Percentiles rank a stretch among this genome's conserved stretches.
Evolutionary conservation across 1,140 invertebrate genomes (phyloP).

Genomic region (Dendrolimus punctatus): DNA sequence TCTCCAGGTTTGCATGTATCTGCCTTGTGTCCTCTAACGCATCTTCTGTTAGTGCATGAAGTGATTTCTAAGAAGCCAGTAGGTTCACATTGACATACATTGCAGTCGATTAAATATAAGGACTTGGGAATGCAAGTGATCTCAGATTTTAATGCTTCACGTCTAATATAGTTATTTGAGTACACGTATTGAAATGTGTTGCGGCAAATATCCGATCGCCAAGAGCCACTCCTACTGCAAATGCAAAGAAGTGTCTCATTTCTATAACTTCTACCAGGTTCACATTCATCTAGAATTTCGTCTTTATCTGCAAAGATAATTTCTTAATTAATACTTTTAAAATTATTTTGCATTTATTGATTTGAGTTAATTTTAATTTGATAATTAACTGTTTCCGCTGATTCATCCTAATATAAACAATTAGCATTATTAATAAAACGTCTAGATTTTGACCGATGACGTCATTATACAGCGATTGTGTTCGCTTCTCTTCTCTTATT

Average conservation of each 20-base stretch:
- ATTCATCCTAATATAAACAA: no score
- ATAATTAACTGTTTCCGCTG: neutral
- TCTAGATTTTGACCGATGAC: no score
- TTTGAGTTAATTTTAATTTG: neutral
- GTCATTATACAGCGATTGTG: no score
- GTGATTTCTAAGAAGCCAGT: constrained; percentile 14
- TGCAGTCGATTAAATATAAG: constrained; percentile 32
- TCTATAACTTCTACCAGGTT: constrained; percentile 21
- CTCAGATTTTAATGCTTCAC: constrained; percentile 12
- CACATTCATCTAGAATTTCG: constrained; percentile 18
- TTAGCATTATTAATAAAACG: no score
- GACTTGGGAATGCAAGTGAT: constrained; percentile 20
- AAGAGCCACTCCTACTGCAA: constrained; percentile 26
- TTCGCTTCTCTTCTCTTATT: no score
- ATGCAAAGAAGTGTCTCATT: constrained; percentile 21
- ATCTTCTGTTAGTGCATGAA: constrained; percentile 30
- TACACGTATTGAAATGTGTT: constrained; percentile 15
- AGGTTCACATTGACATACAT: constrained; percentile 27
- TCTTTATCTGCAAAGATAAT: constrained; percentile 16
- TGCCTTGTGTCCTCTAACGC: constrained; percentile 22
- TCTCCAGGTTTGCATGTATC: constrained; percentile 27
- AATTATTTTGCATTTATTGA: neutral
- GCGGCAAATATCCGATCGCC: constrained; percentile 32
- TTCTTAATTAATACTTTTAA: neutral
- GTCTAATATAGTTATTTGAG: neutral